phyloP scores from a whole-genome alignment of 1,140 invertebrate genomes.

The Homarus americanus region DNA sequence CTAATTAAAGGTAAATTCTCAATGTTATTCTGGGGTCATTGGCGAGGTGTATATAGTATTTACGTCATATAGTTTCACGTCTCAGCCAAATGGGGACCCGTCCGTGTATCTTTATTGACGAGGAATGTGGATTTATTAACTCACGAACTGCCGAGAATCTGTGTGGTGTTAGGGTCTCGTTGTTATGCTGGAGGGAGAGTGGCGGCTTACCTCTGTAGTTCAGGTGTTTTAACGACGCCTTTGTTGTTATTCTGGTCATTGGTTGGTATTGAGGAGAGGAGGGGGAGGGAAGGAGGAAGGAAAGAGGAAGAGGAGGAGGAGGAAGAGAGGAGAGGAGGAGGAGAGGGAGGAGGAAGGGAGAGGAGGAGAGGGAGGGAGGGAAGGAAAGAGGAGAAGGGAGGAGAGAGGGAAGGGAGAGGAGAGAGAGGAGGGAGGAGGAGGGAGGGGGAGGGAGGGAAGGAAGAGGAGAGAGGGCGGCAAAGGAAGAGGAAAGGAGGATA shows the following conservation, averaged over 20 bases:
- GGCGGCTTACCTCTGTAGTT: too few species aligned
- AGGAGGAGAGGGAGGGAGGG: constrained; percentile 13
- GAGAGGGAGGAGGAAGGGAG: not conserved
- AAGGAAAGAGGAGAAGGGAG: not conserved
- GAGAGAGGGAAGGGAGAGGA: not conserved
- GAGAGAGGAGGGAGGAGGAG: not conserved
- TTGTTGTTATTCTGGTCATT: not conserved
- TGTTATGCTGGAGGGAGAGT: too few species aligned
- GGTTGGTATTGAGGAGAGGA: too few species aligned
- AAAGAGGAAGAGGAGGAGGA: not conserved
- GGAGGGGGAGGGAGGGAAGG: not conserved
- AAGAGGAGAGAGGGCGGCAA: not conserved
- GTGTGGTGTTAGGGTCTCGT: too few species aligned
- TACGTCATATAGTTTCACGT: too few species aligned
- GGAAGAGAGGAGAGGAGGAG: not conserved
- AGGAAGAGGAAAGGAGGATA: not conserved
- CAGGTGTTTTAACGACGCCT: not conserved
- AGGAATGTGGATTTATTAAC: too few species aligned
- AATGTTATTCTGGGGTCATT: too few species aligned
- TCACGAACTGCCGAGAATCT: too few species aligned
- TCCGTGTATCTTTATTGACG: too few species aligned
- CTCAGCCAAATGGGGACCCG: too few species aligned
- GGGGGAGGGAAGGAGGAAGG: not conserved
- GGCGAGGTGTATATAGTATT: too few species aligned
- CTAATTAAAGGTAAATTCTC: too few species aligned